Conservation (phyloP, 2,797 vertebrate species). For the Sciurus vulgaris region DNA sequence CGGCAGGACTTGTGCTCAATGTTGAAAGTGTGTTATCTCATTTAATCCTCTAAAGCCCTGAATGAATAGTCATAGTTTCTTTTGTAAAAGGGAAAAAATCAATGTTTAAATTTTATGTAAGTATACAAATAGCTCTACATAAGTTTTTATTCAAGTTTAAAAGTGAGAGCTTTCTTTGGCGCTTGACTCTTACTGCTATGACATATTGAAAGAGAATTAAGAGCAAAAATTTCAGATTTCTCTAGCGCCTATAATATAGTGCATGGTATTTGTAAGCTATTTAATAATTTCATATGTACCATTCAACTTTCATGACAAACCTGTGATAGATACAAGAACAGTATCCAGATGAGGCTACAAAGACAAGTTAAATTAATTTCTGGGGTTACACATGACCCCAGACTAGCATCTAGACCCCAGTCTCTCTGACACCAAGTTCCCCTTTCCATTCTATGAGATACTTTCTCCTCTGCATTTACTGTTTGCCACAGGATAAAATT, state of each 20-base stretch:
- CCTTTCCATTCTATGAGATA: not conserved
- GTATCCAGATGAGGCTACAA: not conserved
- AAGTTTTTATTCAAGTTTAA: not conserved
- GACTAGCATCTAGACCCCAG: not conserved
- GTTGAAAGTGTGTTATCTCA: not conserved
- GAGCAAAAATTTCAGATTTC: not conserved
- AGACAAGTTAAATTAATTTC: not conserved
- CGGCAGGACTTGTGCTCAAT: not conserved
- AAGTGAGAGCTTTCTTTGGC: not conserved
- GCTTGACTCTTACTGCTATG: not conserved
- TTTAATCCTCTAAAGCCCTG: not conserved
- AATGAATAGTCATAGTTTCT: not conserved
- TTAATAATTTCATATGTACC: not conserved
- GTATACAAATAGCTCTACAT: not conserved
- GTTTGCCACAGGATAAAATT: conserved; percentile 9
- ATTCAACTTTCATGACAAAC: not conserved
- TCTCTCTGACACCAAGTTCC: not conserved
- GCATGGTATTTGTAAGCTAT: not conserved
- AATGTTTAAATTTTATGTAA: not conserved
- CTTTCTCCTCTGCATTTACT: not conserved
- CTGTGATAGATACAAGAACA: not conserved
- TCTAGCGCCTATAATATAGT: not conserved
- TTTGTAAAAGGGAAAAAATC: not conserved
- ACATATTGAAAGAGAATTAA: not conserved
- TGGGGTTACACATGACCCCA: not conserved